phyloP scores from a whole-genome alignment of 30 jellyfish, hydroid and myxozoan genomes.

The Sanderia malayensis region DNA sequence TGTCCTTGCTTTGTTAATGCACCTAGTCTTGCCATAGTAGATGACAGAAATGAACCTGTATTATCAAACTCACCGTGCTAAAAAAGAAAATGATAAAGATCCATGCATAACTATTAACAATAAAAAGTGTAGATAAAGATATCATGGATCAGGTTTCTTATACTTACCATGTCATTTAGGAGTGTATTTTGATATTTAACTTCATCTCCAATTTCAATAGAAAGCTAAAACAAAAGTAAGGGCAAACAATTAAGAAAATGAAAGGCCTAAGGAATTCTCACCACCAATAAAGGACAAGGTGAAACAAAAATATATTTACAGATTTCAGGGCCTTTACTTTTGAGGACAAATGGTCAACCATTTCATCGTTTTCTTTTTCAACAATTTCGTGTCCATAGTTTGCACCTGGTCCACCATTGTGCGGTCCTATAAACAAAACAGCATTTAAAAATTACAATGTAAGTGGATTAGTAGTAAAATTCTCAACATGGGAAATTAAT shows the following conservation, averaged over 20 bases:
- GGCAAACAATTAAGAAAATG: too few species aligned
- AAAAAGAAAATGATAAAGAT: not conserved
- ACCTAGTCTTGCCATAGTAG: constrained; percentile 78
- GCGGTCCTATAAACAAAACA: too few species aligned
- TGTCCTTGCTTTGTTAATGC: constrained; percentile 81
- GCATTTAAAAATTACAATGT: too few species aligned
- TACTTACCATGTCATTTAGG: constrained; percentile 83
- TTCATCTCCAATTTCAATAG: constrained; percentile 97
- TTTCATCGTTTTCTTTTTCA: constrained; percentile 82
- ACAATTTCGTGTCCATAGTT: constrained; percentile 62
- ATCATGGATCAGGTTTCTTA: too few species aligned
- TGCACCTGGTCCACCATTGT: constrained; percentile 37
- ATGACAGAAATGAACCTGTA: constrained; percentile 79
- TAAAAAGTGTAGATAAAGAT: not conserved
- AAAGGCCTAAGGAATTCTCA: too few species aligned
- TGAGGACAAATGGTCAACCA: constrained; percentile 67
- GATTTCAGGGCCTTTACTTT: constrained; percentile 91
- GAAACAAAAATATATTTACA: constrained; percentile 50
- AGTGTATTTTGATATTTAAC: constrained; percentile 78
- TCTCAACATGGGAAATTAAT: too few species aligned
- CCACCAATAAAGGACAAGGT: too few species aligned
- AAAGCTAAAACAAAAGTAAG: constrained; percentile 69
- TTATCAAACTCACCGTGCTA: constrained; percentile 80
- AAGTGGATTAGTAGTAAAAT: too few species aligned
- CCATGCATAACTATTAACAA: not conserved